Evolutionary conservation across 2,888 invertebrate species (phyloP).

Genomic region (Sminthurinus aureus): DNA sequence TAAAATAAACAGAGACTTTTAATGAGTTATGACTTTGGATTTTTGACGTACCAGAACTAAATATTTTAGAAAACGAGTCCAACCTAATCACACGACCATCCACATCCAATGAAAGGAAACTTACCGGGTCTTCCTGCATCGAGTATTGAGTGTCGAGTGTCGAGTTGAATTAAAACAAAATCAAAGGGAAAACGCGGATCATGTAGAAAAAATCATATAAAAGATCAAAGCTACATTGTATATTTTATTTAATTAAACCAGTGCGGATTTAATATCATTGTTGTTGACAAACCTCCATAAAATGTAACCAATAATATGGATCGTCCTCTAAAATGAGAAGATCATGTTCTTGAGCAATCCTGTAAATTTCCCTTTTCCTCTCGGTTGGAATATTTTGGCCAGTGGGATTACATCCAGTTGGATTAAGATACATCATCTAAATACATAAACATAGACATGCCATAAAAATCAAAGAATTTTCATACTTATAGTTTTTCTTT

Average conservation of each 20-base stretch:
- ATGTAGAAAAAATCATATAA: too few species aligned
- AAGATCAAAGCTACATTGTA: too few species aligned
- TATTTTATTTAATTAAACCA: background rate
- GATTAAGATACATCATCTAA: conserved; percentile 72
- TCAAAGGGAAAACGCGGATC: too few species aligned
- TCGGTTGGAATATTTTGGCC: conserved; percentile 74
- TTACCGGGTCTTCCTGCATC: conserved; percentile 67
- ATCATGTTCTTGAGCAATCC: conserved; percentile 77
- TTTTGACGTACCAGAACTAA: conserved; percentile 68
- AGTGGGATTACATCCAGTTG: conserved; percentile 80
- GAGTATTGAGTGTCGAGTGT: too few species aligned
- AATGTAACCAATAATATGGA: conserved; percentile 81
- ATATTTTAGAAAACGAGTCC: conserved; percentile 80
- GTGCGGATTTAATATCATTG: background rate
- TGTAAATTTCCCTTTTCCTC: conserved; percentile 74
- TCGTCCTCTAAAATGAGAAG: conserved; percentile 83
- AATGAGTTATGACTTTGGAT: too few species aligned
- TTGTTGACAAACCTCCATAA: conserved; percentile 66
- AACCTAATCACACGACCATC: conserved; percentile 79
- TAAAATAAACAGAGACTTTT: too few species aligned
- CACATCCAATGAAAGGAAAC: conserved; percentile 76
- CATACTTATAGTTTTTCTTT: too few species aligned
- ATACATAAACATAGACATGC: background rate
- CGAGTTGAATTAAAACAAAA: too few species aligned
- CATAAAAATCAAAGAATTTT: background rate